phyloP scores from a whole-genome alignment of 2,888 invertebrate species.

The Gryllus longicercus region DNA sequence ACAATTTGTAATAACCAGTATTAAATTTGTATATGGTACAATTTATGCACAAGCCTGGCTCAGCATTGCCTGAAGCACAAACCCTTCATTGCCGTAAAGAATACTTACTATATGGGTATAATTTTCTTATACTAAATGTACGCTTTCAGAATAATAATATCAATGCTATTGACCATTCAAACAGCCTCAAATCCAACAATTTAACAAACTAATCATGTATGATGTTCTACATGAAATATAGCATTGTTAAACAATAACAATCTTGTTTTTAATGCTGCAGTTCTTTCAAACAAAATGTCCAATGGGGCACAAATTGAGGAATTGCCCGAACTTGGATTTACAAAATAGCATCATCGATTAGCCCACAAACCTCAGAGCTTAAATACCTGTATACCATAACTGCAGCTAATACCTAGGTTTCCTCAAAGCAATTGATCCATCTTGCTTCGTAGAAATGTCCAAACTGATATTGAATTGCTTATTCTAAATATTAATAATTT shows the following conservation, averaged over 20 bases:
- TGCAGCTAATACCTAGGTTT: background rate
- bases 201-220: background rate
- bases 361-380: slow-evolving; percentile 8
- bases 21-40: background rate
- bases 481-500: no score
- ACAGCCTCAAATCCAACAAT: background rate
- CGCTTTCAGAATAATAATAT: background rate
- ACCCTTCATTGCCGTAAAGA: background rate
- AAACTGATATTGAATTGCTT: no score
- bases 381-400: background rate
- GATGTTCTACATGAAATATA: background rate
- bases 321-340: background rate
- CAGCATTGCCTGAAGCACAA: background rate
- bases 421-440: slow-evolving; percentile 8
- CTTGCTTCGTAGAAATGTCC: no score
- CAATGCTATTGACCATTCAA: background rate
- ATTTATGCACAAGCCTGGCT: background rate
- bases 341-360: background rate
- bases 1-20: no score
- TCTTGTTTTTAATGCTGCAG: background rate
- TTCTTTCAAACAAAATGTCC: background rate
- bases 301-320: background rate
- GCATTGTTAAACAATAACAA: background rate
- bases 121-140: background rate
- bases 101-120: background rate